Evolutionary conservation across 1,140 invertebrate species (phyloP).

Genomic region (Kradibia gibbosae): DNA sequence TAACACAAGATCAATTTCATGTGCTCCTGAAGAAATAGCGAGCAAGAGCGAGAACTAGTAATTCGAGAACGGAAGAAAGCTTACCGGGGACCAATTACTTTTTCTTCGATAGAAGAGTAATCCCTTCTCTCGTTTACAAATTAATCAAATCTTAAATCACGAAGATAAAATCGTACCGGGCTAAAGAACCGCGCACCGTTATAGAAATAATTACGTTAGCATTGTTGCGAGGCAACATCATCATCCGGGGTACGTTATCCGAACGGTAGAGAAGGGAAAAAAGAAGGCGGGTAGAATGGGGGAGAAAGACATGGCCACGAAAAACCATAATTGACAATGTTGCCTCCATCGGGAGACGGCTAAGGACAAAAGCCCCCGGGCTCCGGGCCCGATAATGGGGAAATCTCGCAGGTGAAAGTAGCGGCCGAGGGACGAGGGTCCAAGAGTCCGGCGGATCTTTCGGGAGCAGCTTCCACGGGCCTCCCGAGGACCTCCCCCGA

Average conservation of each 20-base stretch:
- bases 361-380: no score
- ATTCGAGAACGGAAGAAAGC: background rate
- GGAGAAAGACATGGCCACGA: background rate
- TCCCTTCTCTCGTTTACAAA: background rate
- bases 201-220: background rate
- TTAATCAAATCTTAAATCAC: background rate
- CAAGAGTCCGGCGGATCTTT: no score
- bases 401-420: no score
- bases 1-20: background rate
- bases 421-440: no score
- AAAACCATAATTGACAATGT: no score
- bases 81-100: background rate
- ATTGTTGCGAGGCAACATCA: background rate
- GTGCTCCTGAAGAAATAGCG: background rate
- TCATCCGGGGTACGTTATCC: background rate
- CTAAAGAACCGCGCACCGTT: background rate
- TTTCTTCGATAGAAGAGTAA: background rate
- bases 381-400: no score
- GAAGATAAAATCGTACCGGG: background rate
- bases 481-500: background rate
- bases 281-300: background rate
- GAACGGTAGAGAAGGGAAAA: background rate
- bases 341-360: no score
- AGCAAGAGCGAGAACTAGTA: background rate
- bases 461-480: no score